These are phyloP conservation scores for Esox masquinongy DNA, from an alignment of 2,797 vertebrate genomes.

Conservation along the genomic window DNA sequence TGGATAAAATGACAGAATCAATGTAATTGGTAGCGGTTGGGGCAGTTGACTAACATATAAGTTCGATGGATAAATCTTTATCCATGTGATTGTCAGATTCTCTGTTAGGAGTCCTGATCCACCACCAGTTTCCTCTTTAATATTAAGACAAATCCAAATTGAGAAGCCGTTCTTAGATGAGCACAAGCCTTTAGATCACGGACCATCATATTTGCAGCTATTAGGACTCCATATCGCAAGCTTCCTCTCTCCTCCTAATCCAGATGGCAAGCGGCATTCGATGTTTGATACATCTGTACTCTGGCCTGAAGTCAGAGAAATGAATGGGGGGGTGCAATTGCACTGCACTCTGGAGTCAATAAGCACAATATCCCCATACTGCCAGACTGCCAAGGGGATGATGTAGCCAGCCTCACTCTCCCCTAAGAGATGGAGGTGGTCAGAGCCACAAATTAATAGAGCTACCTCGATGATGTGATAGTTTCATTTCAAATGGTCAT, in stretches of 20 bases:
- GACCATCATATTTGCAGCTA: neutral
- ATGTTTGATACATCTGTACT: constrained; percentile 57
- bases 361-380: constrained; percentile 49
- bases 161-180: neutral
- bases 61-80: neutral
- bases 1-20: neutral
- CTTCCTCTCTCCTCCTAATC: neutral
- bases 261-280: constrained; percentile 13
- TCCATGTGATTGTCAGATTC: neutral
- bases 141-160: neutral
- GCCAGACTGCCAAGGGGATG: neutral
- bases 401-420: neutral
- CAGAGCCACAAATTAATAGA: constrained; percentile 73
- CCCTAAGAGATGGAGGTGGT: constrained; percentile 41
- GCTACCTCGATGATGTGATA: constrained; percentile 59
- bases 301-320: constrained; percentile 40
- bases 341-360: constrained; percentile 53
- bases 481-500: constrained; percentile 74
- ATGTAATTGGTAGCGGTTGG: neutral
- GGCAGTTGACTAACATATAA: neutral
- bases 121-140: neutral
- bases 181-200: neutral
- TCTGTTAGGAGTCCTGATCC: neutral
- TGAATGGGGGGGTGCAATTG: constrained; percentile 40
- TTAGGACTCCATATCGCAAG: neutral